These are phyloP conservation scores for Alca torda DNA, from an alignment of 2,797 vertebrate species.

Conservation along the genomic window DNA sequence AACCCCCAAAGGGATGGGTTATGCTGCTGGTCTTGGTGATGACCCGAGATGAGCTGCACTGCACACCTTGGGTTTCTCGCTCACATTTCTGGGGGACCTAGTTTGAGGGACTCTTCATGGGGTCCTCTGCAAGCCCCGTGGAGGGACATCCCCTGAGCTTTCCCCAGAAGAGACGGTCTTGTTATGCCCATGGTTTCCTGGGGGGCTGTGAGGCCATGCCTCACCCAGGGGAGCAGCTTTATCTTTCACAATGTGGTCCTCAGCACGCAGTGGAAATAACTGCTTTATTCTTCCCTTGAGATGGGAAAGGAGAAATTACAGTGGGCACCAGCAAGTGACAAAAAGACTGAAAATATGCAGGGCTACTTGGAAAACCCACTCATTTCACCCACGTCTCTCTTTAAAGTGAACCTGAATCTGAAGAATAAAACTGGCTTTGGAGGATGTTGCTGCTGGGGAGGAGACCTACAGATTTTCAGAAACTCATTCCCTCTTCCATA, in stretches of 20 bases:
- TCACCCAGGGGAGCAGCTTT: not conserved
- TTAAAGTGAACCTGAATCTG: not conserved
- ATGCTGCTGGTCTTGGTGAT: not conserved
- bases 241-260: not conserved
- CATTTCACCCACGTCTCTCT: not conserved
- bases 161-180: not conserved
- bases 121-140: not conserved
- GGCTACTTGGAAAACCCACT: not conserved
- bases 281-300: not conserved
- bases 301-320: not conserved
- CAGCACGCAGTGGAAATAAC: not conserved
- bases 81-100: not conserved
- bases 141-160: not conserved
- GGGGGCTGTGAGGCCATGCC: not conserved
- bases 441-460: not conserved
- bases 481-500: not conserved
- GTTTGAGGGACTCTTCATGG: not conserved
- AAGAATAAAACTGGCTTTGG: not conserved
- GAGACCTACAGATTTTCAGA: not conserved
- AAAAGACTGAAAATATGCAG: not conserved
- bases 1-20: not conserved
- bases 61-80: not conserved
- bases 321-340: not conserved
- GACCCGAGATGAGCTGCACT: not conserved
- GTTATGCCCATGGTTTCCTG: too few species aligned